phyloP scores from a whole-genome alignment of 2,888 invertebrate species.

The Dorcus hopei region DNA sequence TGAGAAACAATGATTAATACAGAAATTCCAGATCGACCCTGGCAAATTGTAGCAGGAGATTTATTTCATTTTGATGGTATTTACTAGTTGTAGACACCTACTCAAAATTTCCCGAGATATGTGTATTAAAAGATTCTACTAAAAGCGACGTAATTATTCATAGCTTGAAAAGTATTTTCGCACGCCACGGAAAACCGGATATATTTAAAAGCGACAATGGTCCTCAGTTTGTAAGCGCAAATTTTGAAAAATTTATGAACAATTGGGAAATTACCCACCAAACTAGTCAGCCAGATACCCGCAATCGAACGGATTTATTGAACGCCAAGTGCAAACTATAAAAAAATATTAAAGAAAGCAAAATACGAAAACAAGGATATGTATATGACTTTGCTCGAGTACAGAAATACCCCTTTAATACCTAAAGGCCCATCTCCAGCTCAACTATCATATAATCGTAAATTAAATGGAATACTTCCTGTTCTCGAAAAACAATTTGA shows the following conservation, averaged over 20 bases:
- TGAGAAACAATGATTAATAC: not conserved
- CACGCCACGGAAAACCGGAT: conserved; percentile 6
- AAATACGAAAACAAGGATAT: conserved; percentile 1
- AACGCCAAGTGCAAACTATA: conserved; percentile 7
- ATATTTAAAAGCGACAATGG: conserved; percentile 7
- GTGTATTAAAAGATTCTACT: not conserved
- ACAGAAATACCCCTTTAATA: too few relatives aligned
- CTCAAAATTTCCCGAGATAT: conserved; percentile 6
- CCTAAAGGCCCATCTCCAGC: too few relatives aligned
- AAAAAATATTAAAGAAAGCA: conserved; percentile 3
- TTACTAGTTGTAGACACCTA: not conserved
- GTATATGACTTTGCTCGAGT: not conserved
- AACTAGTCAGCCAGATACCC: conserved; percentile 4
- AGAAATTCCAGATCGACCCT: not conserved
- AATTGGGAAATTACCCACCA: conserved; percentile 2
- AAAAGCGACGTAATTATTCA: not conserved
- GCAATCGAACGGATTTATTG: conserved; percentile 7
- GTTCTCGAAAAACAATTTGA: too few relatives aligned
- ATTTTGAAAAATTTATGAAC: conserved; percentile 5
- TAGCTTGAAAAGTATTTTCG: not conserved
- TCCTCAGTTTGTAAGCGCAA: conserved; percentile 1
- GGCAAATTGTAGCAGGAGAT: conserved; percentile 4
- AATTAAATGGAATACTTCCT: too few relatives aligned
- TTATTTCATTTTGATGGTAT: conserved; percentile 1
- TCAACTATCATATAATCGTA: too few relatives aligned